Percentiles rank a stretch among this genome's conserved stretches.
Evolutionary conservation across 2,888 invertebrate species (phyloP).

Genomic region (Stegana nigrithorax): DNA sequence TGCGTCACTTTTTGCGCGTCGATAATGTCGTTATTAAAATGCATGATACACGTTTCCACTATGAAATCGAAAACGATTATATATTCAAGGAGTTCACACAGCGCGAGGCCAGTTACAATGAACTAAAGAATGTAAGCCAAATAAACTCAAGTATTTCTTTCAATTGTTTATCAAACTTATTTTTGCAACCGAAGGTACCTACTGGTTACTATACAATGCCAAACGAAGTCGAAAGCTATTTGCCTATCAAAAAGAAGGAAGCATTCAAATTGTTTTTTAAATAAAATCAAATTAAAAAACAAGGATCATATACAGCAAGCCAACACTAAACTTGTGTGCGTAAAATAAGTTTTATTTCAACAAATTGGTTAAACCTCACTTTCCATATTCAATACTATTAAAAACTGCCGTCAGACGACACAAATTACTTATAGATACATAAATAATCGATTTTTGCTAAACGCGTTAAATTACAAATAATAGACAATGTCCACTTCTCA

Average conservation of each 20-base stretch:
- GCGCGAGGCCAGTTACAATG: slow-evolving; percentile 79
- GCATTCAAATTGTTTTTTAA: slow-evolving; percentile 67
- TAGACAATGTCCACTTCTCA: too few species aligned
- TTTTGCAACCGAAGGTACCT: slow-evolving; percentile 69
- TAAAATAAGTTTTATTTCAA: too few species aligned
- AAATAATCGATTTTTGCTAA: too few species aligned
- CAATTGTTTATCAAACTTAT: background rate
- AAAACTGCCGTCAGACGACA: too few species aligned
- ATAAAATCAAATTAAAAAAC: too few species aligned
- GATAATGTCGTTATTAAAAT: slow-evolving; percentile 91
- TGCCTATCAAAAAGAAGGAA: slow-evolving; percentile 72
- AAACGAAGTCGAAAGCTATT: slow-evolving; percentile 75
- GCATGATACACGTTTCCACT: slow-evolving; percentile 89
- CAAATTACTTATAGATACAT: too few species aligned
- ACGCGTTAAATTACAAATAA: too few species aligned
- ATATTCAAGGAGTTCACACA: slow-evolving; percentile 86
- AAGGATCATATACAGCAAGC: too few species aligned
- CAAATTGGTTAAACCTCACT: too few species aligned
- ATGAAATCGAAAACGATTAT: slow-evolving; percentile 80
- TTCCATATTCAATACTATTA: too few species aligned
- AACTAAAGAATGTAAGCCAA: slow-evolving; percentile 73
- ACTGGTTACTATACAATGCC: slow-evolving; percentile 75
- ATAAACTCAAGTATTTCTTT: background rate
- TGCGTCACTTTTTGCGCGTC: slow-evolving; percentile 92
- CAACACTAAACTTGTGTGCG: too few species aligned